Evolutionary conservation across 2,113 vertebrate species (phyloP).

Genomic region (Coptodon rendalli): DNA sequence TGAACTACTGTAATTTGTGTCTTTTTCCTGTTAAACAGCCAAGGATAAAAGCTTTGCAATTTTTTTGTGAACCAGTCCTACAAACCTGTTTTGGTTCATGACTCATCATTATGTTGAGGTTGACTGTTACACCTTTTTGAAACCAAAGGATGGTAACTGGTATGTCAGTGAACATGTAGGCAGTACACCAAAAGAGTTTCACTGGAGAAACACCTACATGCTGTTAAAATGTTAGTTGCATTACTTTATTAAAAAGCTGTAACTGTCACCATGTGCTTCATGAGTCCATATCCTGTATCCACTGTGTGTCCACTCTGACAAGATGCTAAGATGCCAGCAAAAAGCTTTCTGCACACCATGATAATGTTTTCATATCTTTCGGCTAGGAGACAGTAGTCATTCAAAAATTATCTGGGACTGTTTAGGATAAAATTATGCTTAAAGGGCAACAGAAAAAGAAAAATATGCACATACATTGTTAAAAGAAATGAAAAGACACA

Average conservation of each 20-base stretch:
- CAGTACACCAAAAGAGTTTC: background rate
- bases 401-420: background rate
- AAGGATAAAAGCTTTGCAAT: conserved; percentile 36
- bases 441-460: background rate
- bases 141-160: conserved; percentile 44
- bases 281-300: background rate
- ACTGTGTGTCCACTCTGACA: background rate
- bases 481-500: background rate
- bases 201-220: background rate
- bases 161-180: conserved; percentile 28
- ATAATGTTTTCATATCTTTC: background rate
- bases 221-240: background rate
- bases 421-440: rapidly evolving
- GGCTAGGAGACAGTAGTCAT: background rate
- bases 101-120: background rate
- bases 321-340: background rate
- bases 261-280: background rate
- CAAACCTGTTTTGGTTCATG: background rate
- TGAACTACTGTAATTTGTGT: background rate
- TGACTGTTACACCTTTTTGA: conserved; percentile 61
- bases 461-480: background rate
- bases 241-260: background rate
- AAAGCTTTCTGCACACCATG: background rate
- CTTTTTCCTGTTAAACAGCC: conserved; percentile 25
- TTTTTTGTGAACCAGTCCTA: background rate